Percentiles rank a stretch among this genome's conserved stretches.
Evolutionary conservation across 2,888 invertebrate species (phyloP).

Genomic region (Resseliella maxima): DNA sequence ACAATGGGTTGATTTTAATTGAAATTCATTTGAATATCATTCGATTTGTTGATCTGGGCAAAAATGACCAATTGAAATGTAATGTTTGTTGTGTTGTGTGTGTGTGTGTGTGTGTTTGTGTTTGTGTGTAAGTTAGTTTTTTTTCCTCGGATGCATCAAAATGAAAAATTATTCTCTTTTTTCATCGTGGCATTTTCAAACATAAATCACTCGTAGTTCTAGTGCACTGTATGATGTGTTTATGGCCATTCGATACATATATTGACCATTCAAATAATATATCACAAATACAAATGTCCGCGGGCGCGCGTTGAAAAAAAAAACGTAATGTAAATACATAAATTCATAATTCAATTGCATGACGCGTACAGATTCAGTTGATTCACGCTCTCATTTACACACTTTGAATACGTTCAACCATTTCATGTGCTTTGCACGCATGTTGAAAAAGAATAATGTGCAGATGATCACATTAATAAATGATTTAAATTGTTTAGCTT

Average conservation of each 20-base stretch:
- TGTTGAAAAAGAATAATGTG: too few species aligned
- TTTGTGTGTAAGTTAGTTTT: neutral
- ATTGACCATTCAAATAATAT: neutral
- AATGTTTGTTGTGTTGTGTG: neutral
- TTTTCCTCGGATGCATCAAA: neutral
- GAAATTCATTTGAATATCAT: constrained; percentile 43
- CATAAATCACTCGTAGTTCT: constrained; percentile 17
- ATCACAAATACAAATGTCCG: neutral
- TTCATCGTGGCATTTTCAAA: neutral
- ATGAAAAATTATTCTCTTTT: constrained; percentile 41
- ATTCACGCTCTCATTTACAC: neutral
- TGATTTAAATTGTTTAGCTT: constrained; percentile 1
- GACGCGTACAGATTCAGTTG: neutral
- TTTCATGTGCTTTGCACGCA: neutral
- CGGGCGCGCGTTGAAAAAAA: too few species aligned
- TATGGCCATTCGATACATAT: neutral
- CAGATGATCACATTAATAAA: neutral
- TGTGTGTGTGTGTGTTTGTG: neutral
- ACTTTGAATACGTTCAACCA: neutral
- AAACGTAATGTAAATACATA: neutral
- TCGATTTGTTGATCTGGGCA: constrained; percentile 26
- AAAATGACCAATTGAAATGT: constrained; percentile 49
- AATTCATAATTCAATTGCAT: constrained; percentile 53
- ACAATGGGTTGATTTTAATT: constrained; percentile 32
- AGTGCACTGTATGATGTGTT: neutral